Conservation (phyloP, 2,113 vertebrate species). For the Microcebus tavaratra region DNA sequence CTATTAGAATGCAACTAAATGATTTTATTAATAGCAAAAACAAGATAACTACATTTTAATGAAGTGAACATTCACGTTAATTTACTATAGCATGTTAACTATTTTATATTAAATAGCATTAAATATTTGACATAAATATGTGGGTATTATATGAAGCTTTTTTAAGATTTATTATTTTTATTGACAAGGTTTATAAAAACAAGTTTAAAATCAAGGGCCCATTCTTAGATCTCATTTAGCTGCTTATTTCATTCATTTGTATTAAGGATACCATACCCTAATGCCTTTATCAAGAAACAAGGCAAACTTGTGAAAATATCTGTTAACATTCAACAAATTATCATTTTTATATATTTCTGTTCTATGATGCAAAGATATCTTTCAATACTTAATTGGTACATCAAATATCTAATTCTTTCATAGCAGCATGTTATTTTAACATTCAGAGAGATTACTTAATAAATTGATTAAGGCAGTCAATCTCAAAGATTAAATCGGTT, state of each 20-base stretch:
- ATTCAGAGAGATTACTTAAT: constrained; percentile 43
- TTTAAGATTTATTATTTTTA: constrained; percentile 69
- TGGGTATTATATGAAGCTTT: background rate
- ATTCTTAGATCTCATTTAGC: constrained; percentile 38
- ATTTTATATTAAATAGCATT: background rate
- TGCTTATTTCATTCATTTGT: constrained; percentile 30
- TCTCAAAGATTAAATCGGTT: constrained; percentile 63
- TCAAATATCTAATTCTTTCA: constrained; percentile 33
- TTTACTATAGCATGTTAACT: background rate
- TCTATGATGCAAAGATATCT: constrained; percentile 34
- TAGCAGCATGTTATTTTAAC: constrained; percentile 53
- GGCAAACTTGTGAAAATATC: constrained; percentile 58
- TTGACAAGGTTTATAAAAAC: constrained; percentile 71
- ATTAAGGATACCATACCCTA: constrained; percentile 24
- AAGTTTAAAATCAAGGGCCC: constrained; percentile 70
- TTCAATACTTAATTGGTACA: constrained; percentile 42
- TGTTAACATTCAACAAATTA: constrained; percentile 28
- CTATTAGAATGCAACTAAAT: background rate
- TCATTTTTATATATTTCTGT: constrained; percentile 41
- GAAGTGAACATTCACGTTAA: background rate
- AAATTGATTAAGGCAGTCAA: constrained; percentile 53
- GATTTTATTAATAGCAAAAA: background rate
- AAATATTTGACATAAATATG: background rate
- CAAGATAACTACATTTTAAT: background rate
- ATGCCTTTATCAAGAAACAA: constrained; percentile 45